Evolutionary conservation across 2,797 vertebrate species (phyloP).

Genomic region (Sternotherus odoratus): DNA sequence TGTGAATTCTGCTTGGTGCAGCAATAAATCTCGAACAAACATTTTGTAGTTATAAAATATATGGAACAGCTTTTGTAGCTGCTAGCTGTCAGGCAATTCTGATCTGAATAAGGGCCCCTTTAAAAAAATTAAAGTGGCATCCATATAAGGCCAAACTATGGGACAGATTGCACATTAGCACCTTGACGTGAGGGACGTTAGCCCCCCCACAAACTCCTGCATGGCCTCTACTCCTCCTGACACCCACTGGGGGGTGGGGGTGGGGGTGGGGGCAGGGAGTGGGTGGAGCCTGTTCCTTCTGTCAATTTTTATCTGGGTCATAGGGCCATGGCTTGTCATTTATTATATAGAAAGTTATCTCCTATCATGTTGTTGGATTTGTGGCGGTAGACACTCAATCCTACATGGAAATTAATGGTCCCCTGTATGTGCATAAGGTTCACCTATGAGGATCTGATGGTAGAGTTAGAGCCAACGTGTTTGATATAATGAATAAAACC

Average conservation of each 20-base stretch:
- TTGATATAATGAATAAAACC: slow-evolving; percentile 21
- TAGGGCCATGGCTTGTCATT: neutral
- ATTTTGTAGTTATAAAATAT: neutral
- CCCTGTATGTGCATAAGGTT: slow-evolving; percentile 47
- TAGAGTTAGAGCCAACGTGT: neutral
- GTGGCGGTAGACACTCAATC: slow-evolving; percentile 49
- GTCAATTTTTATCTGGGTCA: slow-evolving; percentile 1
- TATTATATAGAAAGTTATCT: too few relatives aligned
- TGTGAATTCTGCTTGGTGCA: neutral
- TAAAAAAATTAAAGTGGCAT: neutral
- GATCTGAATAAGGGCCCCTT: neutral
- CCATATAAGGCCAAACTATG: neutral
- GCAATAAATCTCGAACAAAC: neutral
- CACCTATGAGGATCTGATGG: neutral
- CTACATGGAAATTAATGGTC: slow-evolving; percentile 58
- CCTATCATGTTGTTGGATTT: slow-evolving; percentile 55
- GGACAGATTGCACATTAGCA: neutral
- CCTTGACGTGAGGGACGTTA: slow-evolving; percentile 6
- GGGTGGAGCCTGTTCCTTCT: slow-evolving; percentile 5
- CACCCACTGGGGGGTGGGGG: neutral
- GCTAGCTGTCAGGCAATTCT: neutral
- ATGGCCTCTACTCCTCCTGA: neutral
- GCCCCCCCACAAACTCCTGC: neutral
- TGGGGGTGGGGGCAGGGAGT: neutral
- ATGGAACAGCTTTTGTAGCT: neutral